Evolutionary conservation across 1,140 invertebrate genomes (phyloP).

Genomic region (Cotesia glomerata): DNA sequence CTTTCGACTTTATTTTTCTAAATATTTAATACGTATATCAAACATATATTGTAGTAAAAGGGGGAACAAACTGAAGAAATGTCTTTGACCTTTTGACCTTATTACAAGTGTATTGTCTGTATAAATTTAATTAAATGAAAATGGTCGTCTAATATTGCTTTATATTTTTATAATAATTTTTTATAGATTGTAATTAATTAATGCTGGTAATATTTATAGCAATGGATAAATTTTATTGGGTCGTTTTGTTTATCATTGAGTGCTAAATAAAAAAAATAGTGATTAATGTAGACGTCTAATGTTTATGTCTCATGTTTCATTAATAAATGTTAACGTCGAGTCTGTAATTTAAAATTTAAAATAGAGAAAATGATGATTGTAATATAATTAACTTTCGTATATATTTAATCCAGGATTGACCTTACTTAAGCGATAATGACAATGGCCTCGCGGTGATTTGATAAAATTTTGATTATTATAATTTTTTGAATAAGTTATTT

Average conservation of each 20-base stretch:
- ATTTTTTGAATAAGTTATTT: too few species aligned
- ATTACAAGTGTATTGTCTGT: not conserved
- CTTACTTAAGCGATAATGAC: not conserved
- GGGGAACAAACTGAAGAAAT: not conserved
- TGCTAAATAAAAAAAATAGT: too few species aligned
- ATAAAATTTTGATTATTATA: not conserved
- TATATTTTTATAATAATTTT: not conserved
- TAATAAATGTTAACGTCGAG: too few species aligned
- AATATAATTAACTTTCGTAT: not conserved
- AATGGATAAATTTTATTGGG: too few species aligned
- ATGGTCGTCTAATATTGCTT: not conserved
- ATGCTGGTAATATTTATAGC: too few species aligned
- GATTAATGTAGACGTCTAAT: too few species aligned
- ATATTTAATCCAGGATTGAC: not conserved
- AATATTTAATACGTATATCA: not conserved
- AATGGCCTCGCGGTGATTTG: not conserved
- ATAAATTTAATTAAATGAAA: not conserved
- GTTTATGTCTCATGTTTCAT: too few species aligned
- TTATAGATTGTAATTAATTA: too few species aligned
- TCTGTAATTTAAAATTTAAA: too few species aligned
- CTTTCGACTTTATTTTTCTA: too few species aligned
- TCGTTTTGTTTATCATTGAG: too few species aligned
- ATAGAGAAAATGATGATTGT: not conserved
- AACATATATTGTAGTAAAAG: not conserved
- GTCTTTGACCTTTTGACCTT: slow-evolving; percentile 1